phyloP scores from a whole-genome alignment of 2,113 vertebrate species.

The Cyrtonyx montezumae region DNA sequence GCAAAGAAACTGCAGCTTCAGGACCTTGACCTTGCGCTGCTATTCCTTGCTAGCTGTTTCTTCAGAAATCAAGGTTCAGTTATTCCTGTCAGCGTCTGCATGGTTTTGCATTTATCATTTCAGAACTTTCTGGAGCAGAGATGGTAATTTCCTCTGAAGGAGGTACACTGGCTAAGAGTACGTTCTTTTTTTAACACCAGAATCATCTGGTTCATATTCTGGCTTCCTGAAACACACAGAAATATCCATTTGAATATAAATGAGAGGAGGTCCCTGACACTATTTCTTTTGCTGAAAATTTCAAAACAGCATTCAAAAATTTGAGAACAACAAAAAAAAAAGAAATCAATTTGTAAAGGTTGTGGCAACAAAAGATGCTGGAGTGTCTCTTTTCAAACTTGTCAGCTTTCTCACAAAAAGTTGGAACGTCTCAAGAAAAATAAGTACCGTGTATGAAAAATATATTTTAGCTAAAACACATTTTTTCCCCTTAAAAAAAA shows the following conservation, averaged over 20 bases:
- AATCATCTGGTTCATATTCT: slow-evolving; percentile 39
- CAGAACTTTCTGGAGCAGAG: slow-evolving; percentile 30
- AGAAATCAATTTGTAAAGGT: background rate
- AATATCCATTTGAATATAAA: slow-evolving; percentile 37
- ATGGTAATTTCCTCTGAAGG: slow-evolving; percentile 36
- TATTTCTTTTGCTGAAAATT: background rate
- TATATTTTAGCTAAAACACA: background rate
- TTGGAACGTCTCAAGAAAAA: background rate
- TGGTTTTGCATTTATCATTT: background rate
- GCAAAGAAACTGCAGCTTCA: background rate
- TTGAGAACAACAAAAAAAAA: background rate
- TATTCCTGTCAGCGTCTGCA: slow-evolving; percentile 12
- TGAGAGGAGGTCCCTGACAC: slow-evolving; percentile 6
- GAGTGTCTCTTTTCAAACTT: background rate
- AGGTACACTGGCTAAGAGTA: slow-evolving; percentile 29
- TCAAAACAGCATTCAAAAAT: slow-evolving; percentile 8
- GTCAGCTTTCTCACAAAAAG: background rate
- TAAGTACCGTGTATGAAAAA: background rate
- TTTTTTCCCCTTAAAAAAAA: background rate
- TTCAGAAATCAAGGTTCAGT: background rate
- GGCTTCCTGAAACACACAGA: slow-evolving; percentile 35
- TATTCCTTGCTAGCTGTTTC: background rate
- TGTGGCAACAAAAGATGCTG: background rate
- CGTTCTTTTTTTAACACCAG: slow-evolving; percentile 51
- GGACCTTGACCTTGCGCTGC: background rate